Evolutionary conservation across 2,113 vertebrate species (phyloP).

Genomic region (Edolisoma coerulescens): DNA sequence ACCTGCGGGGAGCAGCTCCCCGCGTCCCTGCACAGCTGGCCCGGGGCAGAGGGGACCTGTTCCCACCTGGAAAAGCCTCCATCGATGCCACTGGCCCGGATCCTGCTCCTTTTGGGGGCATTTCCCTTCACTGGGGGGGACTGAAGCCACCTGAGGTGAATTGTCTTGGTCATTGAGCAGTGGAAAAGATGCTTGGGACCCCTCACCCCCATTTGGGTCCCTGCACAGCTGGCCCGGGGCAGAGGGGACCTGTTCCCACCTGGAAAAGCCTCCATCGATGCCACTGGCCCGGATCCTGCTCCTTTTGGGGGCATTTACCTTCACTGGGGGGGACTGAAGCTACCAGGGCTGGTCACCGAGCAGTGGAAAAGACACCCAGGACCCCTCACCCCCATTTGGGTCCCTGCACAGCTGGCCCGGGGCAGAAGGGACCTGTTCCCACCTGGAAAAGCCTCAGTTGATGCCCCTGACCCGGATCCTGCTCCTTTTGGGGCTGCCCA

Average conservation of each 20-base stretch:
- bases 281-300: not conserved
- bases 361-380: not conserved
- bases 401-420: not conserved
- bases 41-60: not conserved
- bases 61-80: not conserved
- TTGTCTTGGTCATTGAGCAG: not conserved
- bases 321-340: not conserved
- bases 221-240: not conserved
- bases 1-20: not conserved
- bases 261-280: not conserved
- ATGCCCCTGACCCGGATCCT: not conserved
- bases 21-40: not conserved
- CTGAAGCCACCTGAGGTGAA: not conserved
- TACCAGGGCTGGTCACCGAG: not conserved
- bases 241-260: not conserved
- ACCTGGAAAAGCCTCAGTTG: not conserved
- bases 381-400: no score
- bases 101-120: not conserved
- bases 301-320: not conserved
- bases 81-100: accelerated
- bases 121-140: accelerated
- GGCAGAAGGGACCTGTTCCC: not conserved
- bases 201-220: no score
- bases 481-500: not conserved
- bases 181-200: not conserved